Evolutionary conservation across 2,797 vertebrate species (phyloP).

Genomic region (Phoebastria nigripes): DNA sequence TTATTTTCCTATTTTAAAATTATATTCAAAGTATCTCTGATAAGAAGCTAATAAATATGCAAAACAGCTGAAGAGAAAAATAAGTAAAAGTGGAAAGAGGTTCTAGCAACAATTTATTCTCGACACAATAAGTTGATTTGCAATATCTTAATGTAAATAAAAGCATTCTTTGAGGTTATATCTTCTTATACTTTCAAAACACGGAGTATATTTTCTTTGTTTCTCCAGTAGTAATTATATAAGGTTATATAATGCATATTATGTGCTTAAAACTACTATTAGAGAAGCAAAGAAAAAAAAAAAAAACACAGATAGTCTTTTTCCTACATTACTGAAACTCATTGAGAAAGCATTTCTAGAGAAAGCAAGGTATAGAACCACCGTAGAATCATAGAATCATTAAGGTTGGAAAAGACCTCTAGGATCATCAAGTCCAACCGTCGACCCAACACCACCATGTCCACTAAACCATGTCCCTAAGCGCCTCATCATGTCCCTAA

Average conservation of each 20-base stretch:
- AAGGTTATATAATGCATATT: neutral
- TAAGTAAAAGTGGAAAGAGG: neutral
- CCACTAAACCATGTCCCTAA: too few species aligned
- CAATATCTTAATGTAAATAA: slow-evolving; percentile 22
- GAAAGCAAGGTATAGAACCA: neutral
- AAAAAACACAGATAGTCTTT: neutral
- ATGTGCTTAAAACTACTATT: neutral
- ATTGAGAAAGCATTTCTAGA: neutral
- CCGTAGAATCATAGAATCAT: too few species aligned
- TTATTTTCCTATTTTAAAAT: slow-evolving; percentile 33
- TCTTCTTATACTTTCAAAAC: neutral
- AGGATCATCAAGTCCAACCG: too few species aligned
- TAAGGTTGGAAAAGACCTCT: too few species aligned
- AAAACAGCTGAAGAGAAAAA: slow-evolving; percentile 22
- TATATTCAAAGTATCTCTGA: slow-evolving; percentile 2
- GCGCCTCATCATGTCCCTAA: too few species aligned
- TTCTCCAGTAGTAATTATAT: neutral
- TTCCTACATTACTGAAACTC: neutral
- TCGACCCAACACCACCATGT: too few species aligned
- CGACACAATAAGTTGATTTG: neutral
- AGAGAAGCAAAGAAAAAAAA: neutral
- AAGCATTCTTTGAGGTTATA: neutral
- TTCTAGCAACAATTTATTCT: slow-evolving; percentile 3
- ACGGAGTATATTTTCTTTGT: neutral
- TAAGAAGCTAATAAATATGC: slow-evolving; percentile 49